Conservation (phyloP, 2,113 vertebrate genomes). For the Rhinichthys klamathensis region DNA sequence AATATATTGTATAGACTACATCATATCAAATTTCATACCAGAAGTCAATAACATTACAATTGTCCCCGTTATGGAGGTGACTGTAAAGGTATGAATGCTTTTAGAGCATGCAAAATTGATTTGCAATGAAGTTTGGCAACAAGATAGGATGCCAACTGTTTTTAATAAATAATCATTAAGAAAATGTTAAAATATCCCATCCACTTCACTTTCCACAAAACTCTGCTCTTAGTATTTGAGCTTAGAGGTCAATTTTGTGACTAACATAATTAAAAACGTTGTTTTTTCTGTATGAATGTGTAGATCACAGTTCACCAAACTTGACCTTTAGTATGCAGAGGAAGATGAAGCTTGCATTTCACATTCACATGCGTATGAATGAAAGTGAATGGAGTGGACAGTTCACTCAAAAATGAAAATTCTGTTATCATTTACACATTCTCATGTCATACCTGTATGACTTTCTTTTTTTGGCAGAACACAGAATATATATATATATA, state of each 20-base stretch:
- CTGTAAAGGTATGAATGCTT: background rate
- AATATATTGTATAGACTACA: background rate
- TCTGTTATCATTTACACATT: background rate
- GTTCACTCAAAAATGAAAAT: background rate
- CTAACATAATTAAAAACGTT: background rate
- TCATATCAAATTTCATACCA: background rate
- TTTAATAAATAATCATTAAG: background rate
- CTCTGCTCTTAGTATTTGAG: background rate
- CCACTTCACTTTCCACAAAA: background rate
- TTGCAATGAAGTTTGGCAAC: background rate
- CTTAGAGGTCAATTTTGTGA: background rate
- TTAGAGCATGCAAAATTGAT: background rate
- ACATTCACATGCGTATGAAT: background rate
- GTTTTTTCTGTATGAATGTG: background rate
- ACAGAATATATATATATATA: too few relatives aligned
- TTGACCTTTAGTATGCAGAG: background rate
- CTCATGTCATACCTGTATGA: background rate
- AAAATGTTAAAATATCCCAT: too few relatives aligned
- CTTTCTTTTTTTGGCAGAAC: background rate
- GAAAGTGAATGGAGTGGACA: background rate
- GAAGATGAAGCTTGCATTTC: background rate
- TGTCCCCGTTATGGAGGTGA: background rate
- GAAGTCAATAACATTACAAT: constrained; percentile 8
- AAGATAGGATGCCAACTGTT: background rate
- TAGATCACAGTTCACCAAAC: background rate